phyloP scores from a whole-genome alignment of 1,140 invertebrate species.

The Lepidurus couesii region DNA sequence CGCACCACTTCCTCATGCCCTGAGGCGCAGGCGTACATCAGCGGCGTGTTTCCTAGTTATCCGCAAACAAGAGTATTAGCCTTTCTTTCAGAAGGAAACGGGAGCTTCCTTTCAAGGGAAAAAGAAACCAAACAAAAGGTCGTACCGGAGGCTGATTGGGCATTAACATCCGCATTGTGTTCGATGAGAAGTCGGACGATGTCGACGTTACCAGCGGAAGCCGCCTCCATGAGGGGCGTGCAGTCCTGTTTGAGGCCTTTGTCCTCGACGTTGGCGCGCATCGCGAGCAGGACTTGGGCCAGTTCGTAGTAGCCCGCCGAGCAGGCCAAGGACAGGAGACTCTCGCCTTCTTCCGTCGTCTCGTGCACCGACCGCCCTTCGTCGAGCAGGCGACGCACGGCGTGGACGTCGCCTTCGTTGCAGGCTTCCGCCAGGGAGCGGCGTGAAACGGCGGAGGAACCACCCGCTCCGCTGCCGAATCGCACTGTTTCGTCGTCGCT shows the following conservation, averaged over 20 bases:
- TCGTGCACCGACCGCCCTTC: constrained; percentile 87
- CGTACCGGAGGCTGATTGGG: constrained; percentile 83
- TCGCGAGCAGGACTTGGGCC: constrained; percentile 87
- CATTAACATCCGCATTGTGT: constrained; percentile 92
- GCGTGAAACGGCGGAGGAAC: not conserved
- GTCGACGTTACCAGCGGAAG: constrained; percentile 87
- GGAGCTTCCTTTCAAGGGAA: not conserved
- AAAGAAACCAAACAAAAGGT: not conserved
- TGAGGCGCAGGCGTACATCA: constrained; percentile 97
- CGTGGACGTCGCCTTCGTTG: constrained; percentile 84
- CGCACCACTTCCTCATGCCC: constrained; percentile 89
- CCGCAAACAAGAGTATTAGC: constrained; percentile 29
- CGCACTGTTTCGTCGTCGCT: not conserved
- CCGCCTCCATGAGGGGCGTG: constrained; percentile 94
- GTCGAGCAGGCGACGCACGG: constrained; percentile 76
- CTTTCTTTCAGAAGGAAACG: not conserved
- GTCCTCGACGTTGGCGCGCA: constrained; percentile 96
- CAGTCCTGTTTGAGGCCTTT: constrained; percentile 91
- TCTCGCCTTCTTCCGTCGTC: constrained; percentile 88
- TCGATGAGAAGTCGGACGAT: constrained; percentile 85
- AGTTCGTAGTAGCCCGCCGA: constrained; percentile 90
- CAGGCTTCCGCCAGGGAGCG: constrained; percentile 78
- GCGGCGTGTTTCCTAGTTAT: constrained; percentile 74
- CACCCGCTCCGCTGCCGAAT: not conserved
- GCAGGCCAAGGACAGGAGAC: constrained; percentile 82